phyloP scores from a whole-genome alignment of 2,797 vertebrate species.

The Lagothrix lagotricha region DNA sequence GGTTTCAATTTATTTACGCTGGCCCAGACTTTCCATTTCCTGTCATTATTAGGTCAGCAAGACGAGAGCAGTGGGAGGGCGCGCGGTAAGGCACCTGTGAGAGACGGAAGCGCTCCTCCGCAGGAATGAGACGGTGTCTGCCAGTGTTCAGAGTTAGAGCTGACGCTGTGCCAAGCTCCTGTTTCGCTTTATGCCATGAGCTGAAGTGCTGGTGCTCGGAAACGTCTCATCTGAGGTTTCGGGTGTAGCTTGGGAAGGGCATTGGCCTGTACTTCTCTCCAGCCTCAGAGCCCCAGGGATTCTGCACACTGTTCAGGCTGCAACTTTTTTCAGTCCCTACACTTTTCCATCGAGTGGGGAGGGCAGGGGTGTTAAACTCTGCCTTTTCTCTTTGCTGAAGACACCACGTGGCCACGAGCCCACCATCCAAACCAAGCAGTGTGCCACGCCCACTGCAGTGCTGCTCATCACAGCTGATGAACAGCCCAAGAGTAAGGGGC shows the following conservation, averaged over 20 bases:
- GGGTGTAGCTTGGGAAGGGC: neutral
- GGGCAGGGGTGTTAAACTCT: neutral
- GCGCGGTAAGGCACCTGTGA: constrained; percentile 76
- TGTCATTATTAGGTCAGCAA: constrained; percentile 43
- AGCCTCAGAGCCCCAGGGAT: neutral
- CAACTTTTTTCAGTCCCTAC: neutral
- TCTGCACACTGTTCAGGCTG: accelerated
- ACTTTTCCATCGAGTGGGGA: neutral
- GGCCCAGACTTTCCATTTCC: constrained; percentile 64
- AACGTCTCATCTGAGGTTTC: neutral
- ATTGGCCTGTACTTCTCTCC: accelerated
- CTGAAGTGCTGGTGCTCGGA: neutral
- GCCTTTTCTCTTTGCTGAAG: neutral
- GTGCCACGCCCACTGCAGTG: accelerated
- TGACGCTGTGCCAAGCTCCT: neutral
- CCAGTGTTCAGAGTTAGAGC: neutral
- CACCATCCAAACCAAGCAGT: neutral
- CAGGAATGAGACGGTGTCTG: accelerated
- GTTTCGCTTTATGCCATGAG: constrained; percentile 15
- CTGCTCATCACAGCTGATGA: accelerated
- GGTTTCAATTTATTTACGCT: constrained; percentile 73
- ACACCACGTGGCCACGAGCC: neutral
- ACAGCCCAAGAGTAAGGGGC: neutral
- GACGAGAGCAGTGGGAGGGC: constrained; percentile 35
- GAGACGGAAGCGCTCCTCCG: constrained; percentile 29